Evolutionary conservation across 1,140 invertebrate genomes (phyloP).

Genomic region (Cyrtorhinus lividipennis): DNA sequence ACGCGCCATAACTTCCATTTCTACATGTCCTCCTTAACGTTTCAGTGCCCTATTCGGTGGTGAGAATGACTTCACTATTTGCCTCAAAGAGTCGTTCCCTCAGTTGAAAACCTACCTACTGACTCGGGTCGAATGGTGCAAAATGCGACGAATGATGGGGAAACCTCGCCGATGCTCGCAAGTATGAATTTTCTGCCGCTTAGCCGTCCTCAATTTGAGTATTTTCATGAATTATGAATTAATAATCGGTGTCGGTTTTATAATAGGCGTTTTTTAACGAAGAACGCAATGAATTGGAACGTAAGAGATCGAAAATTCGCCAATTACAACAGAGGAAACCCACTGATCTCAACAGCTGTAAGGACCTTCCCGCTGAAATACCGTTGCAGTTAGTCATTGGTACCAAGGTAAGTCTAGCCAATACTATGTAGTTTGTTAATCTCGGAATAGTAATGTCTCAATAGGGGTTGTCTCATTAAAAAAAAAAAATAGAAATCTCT

Average conservation of each 20-base stretch:
- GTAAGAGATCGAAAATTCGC: constrained; percentile 82
- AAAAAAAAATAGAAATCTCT: background rate
- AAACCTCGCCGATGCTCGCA: constrained; percentile 86
- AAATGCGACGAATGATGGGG: constrained; percentile 90
- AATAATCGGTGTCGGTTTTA: too few relatives aligned
- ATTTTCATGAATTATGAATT: constrained; percentile 3
- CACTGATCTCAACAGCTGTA: constrained; percentile 57
- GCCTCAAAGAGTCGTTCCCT: constrained; percentile 87
- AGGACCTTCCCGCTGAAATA: constrained; percentile 91
- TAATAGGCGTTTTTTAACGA: constrained; percentile 86
- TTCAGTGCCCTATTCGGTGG: constrained; percentile 78
- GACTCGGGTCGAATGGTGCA: constrained; percentile 86
- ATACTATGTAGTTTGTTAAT: too few relatives aligned
- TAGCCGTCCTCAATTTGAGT: background rate
- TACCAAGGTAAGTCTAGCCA: constrained; percentile 61
- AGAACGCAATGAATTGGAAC: constrained; percentile 76
- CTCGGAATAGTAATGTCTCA: background rate
- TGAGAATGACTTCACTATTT: constrained; percentile 93
- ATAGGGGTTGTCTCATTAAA: background rate
- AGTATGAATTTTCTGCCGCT: too few relatives aligned
- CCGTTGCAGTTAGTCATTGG: constrained; percentile 92
- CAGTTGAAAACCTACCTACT: constrained; percentile 73
- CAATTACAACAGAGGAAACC: constrained; percentile 87
- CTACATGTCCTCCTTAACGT: too few relatives aligned
- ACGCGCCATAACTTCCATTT: too few relatives aligned